phyloP scores from a whole-genome alignment of 1,140 invertebrate genomes.

The Drosophila lacertosa region DNA sequence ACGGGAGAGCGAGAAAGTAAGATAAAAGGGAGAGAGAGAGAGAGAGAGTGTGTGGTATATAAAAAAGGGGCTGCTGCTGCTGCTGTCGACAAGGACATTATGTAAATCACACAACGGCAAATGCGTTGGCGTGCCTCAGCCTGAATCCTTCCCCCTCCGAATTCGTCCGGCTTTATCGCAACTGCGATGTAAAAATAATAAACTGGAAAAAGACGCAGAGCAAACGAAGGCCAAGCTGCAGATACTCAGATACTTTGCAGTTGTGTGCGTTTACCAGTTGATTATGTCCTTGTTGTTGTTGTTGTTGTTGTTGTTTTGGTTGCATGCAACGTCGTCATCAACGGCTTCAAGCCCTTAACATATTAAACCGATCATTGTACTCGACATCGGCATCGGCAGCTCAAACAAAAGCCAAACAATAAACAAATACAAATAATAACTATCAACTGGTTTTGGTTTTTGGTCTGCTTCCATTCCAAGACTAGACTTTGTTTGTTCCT shows the following conservation, averaged over 20 bases:
- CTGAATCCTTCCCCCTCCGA: not conserved
- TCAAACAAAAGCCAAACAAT: slow-evolving; percentile 52
- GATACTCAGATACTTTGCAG: slow-evolving; percentile 21
- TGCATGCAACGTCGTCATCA: slow-evolving; percentile 22
- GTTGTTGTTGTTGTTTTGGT: slow-evolving; percentile 40
- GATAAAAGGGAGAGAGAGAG: not conserved
- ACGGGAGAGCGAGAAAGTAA: not conserved
- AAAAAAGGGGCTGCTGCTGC: slow-evolving; percentile 2
- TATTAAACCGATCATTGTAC: slow-evolving; percentile 80
- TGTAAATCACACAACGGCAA: slow-evolving; percentile 67
- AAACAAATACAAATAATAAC: slow-evolving; percentile 44
- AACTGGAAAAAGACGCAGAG: slow-evolving; percentile 63
- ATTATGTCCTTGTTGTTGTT: slow-evolving; percentile 46
- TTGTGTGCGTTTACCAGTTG: slow-evolving; percentile 46
- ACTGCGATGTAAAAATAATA: slow-evolving; percentile 61
- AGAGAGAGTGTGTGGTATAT: not conserved
- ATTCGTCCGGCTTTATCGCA: slow-evolving; percentile 1
- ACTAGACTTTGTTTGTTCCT: slow-evolving; percentile 34
- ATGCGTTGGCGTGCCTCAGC: slow-evolving; percentile 26
- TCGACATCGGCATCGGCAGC: slow-evolving; percentile 52
- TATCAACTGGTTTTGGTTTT: slow-evolving; percentile 24
- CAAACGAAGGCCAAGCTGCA: slow-evolving; percentile 38
- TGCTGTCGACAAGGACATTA: slow-evolving; percentile 75
- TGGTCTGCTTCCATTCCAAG: not conserved
- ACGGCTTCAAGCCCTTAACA: slow-evolving; percentile 51